phyloP scores from a whole-genome alignment of 2,797 vertebrate genomes.

The Emydoidea blandingii region DNA sequence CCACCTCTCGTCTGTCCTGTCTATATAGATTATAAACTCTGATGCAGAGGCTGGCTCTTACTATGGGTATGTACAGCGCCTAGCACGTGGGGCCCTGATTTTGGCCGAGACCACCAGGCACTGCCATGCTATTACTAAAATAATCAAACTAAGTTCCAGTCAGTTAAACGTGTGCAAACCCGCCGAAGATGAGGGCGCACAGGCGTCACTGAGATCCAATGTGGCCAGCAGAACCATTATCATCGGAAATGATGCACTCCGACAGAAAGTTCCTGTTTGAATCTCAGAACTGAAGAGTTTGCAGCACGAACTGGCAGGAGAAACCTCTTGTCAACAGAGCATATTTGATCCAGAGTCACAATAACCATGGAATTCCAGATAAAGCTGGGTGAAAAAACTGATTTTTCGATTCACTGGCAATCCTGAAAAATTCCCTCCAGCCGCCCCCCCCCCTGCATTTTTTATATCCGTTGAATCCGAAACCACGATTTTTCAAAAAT shows the following conservation, averaged over 20 bases:
- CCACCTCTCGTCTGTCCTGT: neutral
- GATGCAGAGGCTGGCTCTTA: neutral
- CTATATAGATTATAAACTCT: neutral
- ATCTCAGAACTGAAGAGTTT: rapidly evolving
- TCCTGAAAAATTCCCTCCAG: neutral
- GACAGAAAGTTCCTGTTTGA: neutral
- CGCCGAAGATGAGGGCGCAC: neutral
- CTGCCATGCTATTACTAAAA: neutral
- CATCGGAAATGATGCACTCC: rapidly evolving
- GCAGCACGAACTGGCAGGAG: neutral
- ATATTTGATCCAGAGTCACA: rapidly evolving
- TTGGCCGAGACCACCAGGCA: neutral
- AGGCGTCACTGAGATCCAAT: rapidly evolving
- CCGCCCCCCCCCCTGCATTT: too few species aligned
- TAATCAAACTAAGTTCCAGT: neutral
- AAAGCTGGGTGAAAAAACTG: neutral
- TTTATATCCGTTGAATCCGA: neutral
- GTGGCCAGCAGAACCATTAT: rapidly evolving
- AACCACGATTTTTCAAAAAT: neutral
- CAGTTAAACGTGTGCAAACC: neutral
- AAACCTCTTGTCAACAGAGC: neutral
- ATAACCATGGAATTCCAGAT: neutral
- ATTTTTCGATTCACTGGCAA: neutral
- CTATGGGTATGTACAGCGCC: neutral
- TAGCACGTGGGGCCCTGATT: neutral